Conservation (phyloP, 2,888 invertebrate species). For the Pyrochroa serraticornis region DNA sequence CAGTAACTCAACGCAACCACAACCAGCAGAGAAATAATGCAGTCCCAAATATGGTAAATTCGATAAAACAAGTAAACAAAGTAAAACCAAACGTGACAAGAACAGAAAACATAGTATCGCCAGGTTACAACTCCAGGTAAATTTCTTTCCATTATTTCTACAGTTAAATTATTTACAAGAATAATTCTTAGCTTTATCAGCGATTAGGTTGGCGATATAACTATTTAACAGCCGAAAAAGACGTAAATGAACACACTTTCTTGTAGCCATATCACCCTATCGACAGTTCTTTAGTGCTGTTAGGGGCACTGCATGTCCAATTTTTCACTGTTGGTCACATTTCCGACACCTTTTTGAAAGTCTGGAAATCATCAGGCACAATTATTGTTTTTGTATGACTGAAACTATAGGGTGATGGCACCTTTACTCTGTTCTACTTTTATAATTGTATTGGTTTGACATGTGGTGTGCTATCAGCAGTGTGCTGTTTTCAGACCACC, state of each 20-base stretch:
- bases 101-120: conserved; percentile 74
- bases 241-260: conserved; percentile 2
- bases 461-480: conserved; percentile 57
- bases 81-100: conserved; percentile 87
- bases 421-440: conserved; percentile 4
- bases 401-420: conserved; percentile 17
- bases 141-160: background rate
- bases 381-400: background rate
- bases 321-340: conserved; percentile 13
- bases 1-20: conserved; percentile 82
- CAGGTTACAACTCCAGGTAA: conserved; percentile 70
- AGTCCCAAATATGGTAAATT: conserved; percentile 73
- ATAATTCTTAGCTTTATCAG: too few relatives aligned
- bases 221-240: too few relatives aligned
- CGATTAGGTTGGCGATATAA: too few relatives aligned
- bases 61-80: conserved; percentile 85
- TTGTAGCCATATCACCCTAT: conserved; percentile 23
- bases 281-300: conserved; percentile 19
- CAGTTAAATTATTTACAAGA: background rate
- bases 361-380: background rate
- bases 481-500: conserved; percentile 84
- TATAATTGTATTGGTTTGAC: conserved; percentile 37
- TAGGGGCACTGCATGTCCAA: conserved; percentile 21
- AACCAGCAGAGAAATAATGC: conserved; percentile 76
- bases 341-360: conserved; percentile 6